Evolutionary conservation across 2,888 invertebrate species (phyloP).

Genomic region (Pherbina coryleti): DNA sequence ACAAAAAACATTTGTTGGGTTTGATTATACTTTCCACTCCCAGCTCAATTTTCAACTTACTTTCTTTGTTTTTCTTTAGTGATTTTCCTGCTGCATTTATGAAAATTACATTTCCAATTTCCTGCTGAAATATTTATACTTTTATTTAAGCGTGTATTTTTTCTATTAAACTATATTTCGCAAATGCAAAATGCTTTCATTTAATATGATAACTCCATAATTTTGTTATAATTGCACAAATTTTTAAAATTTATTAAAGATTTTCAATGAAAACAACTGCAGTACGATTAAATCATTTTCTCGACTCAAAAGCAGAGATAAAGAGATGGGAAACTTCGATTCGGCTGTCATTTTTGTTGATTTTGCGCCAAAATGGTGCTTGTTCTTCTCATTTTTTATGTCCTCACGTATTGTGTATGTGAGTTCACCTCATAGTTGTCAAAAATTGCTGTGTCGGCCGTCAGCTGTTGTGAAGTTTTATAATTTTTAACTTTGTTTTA

Average conservation of each 20-base stretch:
- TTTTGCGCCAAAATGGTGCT: too few species aligned
- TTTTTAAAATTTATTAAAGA: not conserved
- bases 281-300: constrained; percentile 30
- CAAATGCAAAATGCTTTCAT: not conserved
- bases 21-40: not conserved
- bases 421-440: too few species aligned
- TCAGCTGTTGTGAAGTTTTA: too few species aligned
- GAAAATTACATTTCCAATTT: constrained; percentile 30
- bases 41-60: constrained; percentile 17
- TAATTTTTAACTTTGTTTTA: too few species aligned
- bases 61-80: constrained; percentile 20
- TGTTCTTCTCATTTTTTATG: too few species aligned
- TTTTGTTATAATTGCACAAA: not conserved
- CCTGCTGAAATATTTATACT: not conserved
- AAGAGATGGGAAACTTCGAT: too few species aligned
- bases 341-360: too few species aligned
- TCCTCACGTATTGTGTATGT: too few species aligned
- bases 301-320: not conserved
- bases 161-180: not conserved
- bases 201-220: not conserved
- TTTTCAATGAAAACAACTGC: constrained; percentile 25
- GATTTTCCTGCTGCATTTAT: constrained; percentile 28
- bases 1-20: not conserved
- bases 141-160: not conserved
- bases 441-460: too few species aligned